Evolutionary conservation across 2,797 vertebrate species (phyloP).

Genomic region (Loriculus beryllinus): DNA sequence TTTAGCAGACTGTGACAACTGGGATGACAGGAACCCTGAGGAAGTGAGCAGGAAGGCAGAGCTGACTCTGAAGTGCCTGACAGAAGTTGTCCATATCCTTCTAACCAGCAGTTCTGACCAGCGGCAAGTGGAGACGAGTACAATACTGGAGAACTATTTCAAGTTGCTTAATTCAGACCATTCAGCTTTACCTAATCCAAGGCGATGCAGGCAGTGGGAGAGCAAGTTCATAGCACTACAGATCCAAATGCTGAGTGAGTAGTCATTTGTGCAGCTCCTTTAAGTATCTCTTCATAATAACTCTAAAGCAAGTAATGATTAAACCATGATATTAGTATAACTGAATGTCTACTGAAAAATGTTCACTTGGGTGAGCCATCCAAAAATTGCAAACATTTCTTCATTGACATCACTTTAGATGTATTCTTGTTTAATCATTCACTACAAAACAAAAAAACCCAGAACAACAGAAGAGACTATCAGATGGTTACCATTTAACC

Average conservation of each 20-base stretch:
- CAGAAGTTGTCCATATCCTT: conserved; percentile 93
- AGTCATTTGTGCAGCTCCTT: not conserved
- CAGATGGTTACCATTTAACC: not conserved
- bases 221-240: conserved; percentile 90
- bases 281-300: not conserved
- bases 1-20: conserved; percentile 87
- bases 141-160: conserved; percentile 94
- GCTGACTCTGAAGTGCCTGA: conserved; percentile 91
- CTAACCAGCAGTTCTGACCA: conserved; percentile 94
- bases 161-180: conserved; percentile 96
- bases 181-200: conserved; percentile 78
- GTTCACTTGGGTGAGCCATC: not conserved
- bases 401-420: not conserved
- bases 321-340: not conserved
- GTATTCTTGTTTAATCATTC: not conserved
- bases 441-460: fast-evolving
- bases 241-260: conserved; percentile 93
- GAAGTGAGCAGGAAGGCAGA: conserved; percentile 88
- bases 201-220: conserved; percentile 87
- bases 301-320: not conserved
- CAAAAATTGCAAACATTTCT: not conserved
- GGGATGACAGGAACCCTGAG: conserved; percentile 87
- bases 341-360: not conserved
- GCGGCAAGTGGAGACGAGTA: conserved; percentile 93
- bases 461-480: not conserved